phyloP scores from a whole-genome alignment of 2,888 invertebrate species.

The Tigriopus californicus region DNA sequence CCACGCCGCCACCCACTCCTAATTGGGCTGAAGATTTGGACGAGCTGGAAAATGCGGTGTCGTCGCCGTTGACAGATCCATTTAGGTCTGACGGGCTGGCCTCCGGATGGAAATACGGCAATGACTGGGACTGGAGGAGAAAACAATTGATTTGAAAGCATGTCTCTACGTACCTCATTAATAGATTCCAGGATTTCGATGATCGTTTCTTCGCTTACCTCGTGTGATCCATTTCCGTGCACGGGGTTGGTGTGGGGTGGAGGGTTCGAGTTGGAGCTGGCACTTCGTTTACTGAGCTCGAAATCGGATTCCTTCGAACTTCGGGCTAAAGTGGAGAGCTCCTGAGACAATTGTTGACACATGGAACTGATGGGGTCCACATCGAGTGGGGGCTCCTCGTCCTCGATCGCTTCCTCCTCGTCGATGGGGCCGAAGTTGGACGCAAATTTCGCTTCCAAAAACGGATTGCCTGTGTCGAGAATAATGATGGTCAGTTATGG shows the following conservation, averaged over 20 bases:
- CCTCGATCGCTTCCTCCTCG: background rate
- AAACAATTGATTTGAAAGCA: no score
- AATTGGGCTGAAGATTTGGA: background rate
- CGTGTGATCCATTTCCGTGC: background rate
- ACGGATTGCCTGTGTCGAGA: no score
- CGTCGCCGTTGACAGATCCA: background rate
- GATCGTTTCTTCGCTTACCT: background rate
- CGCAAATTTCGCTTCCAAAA: no score
- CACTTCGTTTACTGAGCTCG: no score
- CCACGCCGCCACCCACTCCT: background rate
- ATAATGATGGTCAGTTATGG: no score
- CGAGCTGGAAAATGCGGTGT: background rate
- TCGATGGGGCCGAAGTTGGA: background rate
- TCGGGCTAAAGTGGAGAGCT: background rate
- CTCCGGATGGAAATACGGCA: background rate
- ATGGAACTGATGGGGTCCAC: conserved; percentile 1
- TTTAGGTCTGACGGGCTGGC: background rate
- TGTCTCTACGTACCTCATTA: no score
- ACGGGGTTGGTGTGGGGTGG: background rate
- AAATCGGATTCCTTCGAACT: no score
- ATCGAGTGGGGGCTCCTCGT: background rate
- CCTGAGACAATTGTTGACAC: conserved; percentile 8
- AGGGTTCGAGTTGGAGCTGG: background rate
- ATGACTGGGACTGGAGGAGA: background rate
- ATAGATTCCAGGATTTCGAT: no score